phyloP scores from a whole-genome alignment of 2,113 vertebrate genomes.

The Phalacrocorax pelagicus region DNA sequence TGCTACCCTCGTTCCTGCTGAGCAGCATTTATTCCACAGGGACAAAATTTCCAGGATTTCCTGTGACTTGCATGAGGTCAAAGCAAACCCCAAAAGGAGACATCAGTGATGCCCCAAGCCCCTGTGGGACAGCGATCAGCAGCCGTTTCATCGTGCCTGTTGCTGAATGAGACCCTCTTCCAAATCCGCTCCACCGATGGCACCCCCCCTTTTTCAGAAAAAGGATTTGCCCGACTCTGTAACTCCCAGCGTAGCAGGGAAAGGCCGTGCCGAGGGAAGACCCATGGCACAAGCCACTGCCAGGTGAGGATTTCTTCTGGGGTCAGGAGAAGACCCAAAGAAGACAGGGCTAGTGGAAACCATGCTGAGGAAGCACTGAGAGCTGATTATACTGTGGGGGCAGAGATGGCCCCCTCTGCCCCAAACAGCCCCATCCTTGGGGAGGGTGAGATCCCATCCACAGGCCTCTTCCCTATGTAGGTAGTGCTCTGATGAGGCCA shows the following conservation, averaged over 20 bases:
- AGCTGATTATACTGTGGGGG: neutral
- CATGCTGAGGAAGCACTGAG: neutral
- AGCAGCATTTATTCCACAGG: neutral
- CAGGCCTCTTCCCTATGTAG: neutral
- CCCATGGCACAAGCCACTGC: neutral
- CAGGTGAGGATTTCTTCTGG: neutral
- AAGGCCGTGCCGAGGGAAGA: neutral
- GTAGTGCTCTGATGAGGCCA: neutral
- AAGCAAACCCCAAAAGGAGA: neutral
- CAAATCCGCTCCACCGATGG: neutral
- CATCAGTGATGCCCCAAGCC: neutral
- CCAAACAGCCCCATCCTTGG: neutral
- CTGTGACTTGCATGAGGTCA: neutral
- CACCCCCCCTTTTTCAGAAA: neutral
- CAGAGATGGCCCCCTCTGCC: neutral
- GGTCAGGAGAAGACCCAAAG: neutral
- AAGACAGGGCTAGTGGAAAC: neutral
- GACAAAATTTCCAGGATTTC: too few species aligned
- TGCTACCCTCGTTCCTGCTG: neutral
- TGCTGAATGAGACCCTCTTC: neutral
- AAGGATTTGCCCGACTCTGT: neutral
- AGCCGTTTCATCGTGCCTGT: rapidly evolving
- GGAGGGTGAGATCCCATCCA: neutral
- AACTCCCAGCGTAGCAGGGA: neutral
- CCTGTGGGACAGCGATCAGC: neutral